Conservation (phyloP, 1,140 invertebrate species). For the Archivesica marissinica region DNA sequence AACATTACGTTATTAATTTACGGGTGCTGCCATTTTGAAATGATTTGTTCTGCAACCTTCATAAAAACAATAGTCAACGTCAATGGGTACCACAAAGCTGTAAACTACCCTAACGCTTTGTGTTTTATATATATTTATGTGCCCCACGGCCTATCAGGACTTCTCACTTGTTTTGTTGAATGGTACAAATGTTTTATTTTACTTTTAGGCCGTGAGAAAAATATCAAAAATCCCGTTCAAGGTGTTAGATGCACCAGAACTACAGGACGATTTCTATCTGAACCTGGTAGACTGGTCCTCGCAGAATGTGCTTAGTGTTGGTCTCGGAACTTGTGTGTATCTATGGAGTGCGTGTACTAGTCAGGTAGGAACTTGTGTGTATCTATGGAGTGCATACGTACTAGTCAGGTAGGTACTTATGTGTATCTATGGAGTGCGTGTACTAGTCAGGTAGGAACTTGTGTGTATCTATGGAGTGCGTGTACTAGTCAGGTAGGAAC, state of each 20-base stretch:
- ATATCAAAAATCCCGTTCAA: slow-evolving; percentile 99
- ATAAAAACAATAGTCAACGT: no score
- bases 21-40: no score
- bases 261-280: slow-evolving; percentile 99
- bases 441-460: no score
- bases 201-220: slow-evolving; percentile 90
- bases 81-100: no score
- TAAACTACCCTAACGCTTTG: no score
- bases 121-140: not conserved
- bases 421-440: no score
- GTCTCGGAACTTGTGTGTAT: slow-evolving; percentile 98
- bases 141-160: not conserved
- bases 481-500: no score
- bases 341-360: slow-evolving; percentile 99
- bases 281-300: slow-evolving; percentile 99
- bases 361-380: slow-evolving; percentile 89
- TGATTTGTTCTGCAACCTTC: no score
- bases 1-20: no score
- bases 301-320: slow-evolving; percentile 99
- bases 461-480: no score
- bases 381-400: no score
- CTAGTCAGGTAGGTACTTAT: no score
- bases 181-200: not conserved
- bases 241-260: slow-evolving; percentile 98
- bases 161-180: not conserved